Evolutionary conservation across 2,888 invertebrate species (phyloP), one percentile per base, ranked within the genome.

Genomic region (Neoaliturus tenellus): DNA sequence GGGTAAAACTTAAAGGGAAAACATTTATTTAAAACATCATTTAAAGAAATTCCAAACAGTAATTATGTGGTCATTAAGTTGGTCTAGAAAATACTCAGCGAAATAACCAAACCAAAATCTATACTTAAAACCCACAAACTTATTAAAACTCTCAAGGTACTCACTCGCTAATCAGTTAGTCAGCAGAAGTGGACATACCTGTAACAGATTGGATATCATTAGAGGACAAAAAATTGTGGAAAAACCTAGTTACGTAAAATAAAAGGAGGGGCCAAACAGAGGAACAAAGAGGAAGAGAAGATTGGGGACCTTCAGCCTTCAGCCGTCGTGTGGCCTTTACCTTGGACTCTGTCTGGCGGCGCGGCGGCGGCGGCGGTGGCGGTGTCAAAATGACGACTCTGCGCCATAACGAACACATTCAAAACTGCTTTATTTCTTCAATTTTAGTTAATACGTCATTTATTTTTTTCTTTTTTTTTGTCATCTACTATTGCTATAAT

Each of bases 241-340:
- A 51, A 62, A 3, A 12, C 14, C 0, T 28, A 31, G 69, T 69
- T 69, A 69, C 31, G 69, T 39, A 69, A 69, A 20, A 33, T n/a
- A 23, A 28, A 69, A 69, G 20, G 69, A 39, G 69, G 39, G 69
- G 69, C 69, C 33, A 20, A 67, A 69, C 39, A 69, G 69, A 69
- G 69, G 69, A 39, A 39, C 35, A 69, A 33, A 62, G 62, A 25
- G 31, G 31, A 55, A 23, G 23, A 23, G 55, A 67, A 69, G 39
- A 69, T 69, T 39, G 35, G 39, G 39, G 69, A 69, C 69, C 69
- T 69, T 69, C 69, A 39, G 10, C 20, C 1, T 69, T 69, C 69
- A 39, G 10, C 20, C 1, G 35, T 69, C 4, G 69, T 23, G 39
- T 69, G 69, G 69, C 69, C 69, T 69, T 69, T 69, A 69, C 69